Evolutionary conservation across 2,113 vertebrate genomes (phyloP).

Genomic region (Peucedramus taeniatus): DNA sequence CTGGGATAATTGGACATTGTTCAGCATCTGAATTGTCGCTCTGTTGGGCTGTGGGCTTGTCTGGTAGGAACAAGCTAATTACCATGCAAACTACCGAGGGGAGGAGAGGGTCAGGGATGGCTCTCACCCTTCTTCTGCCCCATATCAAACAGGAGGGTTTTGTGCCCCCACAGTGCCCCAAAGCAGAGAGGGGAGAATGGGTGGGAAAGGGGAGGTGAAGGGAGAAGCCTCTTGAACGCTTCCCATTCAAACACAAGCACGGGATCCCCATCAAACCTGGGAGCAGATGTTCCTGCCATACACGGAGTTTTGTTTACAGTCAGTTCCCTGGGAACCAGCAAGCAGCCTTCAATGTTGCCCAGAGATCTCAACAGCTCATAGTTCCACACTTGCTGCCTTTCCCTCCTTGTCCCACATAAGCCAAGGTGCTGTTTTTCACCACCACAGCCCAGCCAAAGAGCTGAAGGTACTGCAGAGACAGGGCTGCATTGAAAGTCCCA

Average conservation of each 20-base stretch:
- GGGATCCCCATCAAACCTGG: rapidly evolving
- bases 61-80: background rate
- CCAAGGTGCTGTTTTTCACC: background rate
- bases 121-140: background rate
- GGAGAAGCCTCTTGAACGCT: background rate
- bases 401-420: background rate
- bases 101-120: background rate
- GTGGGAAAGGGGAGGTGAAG: background rate
- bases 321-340: background rate
- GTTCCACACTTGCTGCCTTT: rapidly evolving
- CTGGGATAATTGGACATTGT: slow-evolving; percentile 53
- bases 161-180: rapidly evolving
- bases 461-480: background rate
- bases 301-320: background rate
- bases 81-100: background rate
- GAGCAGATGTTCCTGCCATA: background rate
- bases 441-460: background rate
- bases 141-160: background rate
- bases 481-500: background rate
- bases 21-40: slow-evolving; percentile 5
- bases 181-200: background rate
- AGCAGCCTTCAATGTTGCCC: rapidly evolving
- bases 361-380: background rate
- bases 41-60: background rate
- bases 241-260: background rate